Base-by-base conservation (phyloP, 1,140 invertebrate species). In the Ostrea edulis region DNA sequence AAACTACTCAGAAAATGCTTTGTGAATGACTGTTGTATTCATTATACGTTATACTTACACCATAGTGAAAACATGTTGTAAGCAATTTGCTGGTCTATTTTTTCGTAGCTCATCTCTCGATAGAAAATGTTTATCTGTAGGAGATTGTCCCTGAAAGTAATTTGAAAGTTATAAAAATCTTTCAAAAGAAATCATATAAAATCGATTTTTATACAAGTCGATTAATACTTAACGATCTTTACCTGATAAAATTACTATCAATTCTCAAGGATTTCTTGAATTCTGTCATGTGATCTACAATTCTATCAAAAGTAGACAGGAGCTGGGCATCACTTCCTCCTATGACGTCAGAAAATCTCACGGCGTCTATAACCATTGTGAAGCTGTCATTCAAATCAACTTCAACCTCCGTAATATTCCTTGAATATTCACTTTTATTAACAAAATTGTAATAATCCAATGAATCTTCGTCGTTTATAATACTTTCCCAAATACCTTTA, bases 71-170 rank as follows among this genome's bases (percentile, higher is more conserved):
- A 93, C 9, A 90, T 86, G 77, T 92, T 90, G 77, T 92, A 93
- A 8, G 90, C 92, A 25, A 87, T 84, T 81, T 93, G 92, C 35
- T 93, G 92, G 0, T 89, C 88, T 35, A 93, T 91, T 77, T 92
- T 86, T 85, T 93, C 92, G 52, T 92, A 93, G 54, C 91, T 92
- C 85, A 91, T 90, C 86, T 92, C 90, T 86, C 90, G 86, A 62
- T 92, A 92, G 65, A 90, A 92, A n/a, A 93, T 90, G 62, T 92
- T 91, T 51, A 93, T 54, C 84, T 91, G 88, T 44, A 92, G 85
- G 62, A 92, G 91, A 88, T 93, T 93, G 17, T 93, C 90, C 85
- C 92, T 93, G 85, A 89, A 90, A 55, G 84, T 62, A 88, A 89
- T 82, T 44, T 44, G 5, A 7, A 68, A 25, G 2, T 20, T 58